A percentile compares a stretch with the other conserved stretches of the same genome.
Conservation (phyloP, 2,113 vertebrate species). For the Charina bottae region DNA sequence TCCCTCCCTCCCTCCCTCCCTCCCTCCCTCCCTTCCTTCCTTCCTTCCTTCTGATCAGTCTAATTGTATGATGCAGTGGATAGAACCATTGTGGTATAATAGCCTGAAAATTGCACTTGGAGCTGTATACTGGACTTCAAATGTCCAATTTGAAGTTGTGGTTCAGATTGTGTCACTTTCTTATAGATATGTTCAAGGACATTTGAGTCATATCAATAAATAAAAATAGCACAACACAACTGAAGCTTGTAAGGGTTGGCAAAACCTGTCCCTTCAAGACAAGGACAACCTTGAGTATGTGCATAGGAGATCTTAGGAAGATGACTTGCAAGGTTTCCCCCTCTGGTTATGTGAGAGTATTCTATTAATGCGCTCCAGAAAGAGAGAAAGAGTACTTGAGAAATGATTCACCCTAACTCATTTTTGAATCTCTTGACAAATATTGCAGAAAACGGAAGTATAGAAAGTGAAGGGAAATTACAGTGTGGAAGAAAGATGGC, state of each 20-base stretch:
- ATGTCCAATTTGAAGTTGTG: background rate
- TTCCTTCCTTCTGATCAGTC: background rate
- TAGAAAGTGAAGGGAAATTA: too few species aligned
- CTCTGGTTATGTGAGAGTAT: constrained; percentile 9
- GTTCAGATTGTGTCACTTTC: background rate
- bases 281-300: too few species aligned
- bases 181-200: background rate
- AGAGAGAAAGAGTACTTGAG: background rate
- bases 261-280: background rate
- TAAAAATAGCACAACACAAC: background rate
- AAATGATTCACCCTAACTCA: background rate
- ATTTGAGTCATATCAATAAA: background rate
- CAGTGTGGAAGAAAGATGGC: background rate
- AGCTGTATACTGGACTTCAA: background rate
- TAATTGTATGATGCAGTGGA: background rate
- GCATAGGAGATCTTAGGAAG: background rate
- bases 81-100: background rate
- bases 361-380: background rate
- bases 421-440: background rate
- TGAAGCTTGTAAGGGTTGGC: background rate
- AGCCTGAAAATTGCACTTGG: background rate
- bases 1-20: too few species aligned
- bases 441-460: background rate
- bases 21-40: too few species aligned
- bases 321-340: background rate